Evolutionary conservation across 2,113 vertebrate species (phyloP), one percentile per base, ranked within the genome.

Genomic region (Cacatua alba): DNA sequence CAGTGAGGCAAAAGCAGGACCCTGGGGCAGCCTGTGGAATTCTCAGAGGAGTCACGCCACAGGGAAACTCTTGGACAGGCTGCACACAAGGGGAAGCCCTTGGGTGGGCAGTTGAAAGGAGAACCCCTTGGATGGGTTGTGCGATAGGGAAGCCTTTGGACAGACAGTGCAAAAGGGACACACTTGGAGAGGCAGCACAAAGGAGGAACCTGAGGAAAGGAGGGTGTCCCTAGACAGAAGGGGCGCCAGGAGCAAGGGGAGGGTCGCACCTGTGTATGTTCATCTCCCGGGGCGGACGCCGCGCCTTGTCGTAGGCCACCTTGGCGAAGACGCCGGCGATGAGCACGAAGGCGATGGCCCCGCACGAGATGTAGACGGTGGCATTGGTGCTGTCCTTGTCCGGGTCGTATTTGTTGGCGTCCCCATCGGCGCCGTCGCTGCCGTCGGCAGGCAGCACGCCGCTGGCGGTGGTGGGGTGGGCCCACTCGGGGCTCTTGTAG

Each of bases 221-320:
- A 41, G 23, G 21, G 55, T 11, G 11, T 13, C 35, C 79, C 88
- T 6, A 11, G 67, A 7, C 7, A 14, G 25, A 2, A 33, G 51
- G 90, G 71, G 67, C 17, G 13, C 72, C 0, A 31, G 51, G 17
- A 41, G 64, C 69, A 7, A 51, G 49, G 81, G 25, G 14, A 62
- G 60, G 43, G 20, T 82, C 98, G 98, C 97, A 99, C 99, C 99
- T 99, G 98, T 99, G 99, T 93, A 99, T 99, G 95, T 99, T 99
- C 99, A 99, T 99, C 97, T 99, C 99, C 98, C 99, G 99, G 10
- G 99, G 99, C 3, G 99, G 99, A 72, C 99, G 98, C 49, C 99
- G 99, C 10, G 99, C 99, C 98, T 99, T 99, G 97, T 99, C 99
- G 13, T 99, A 99, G 68, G 99, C 99, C 96, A 99, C 99, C 98